Conservation (phyloP, 2,113 vertebrate species). For the Boulengeromyrus knoepffleri region DNA sequence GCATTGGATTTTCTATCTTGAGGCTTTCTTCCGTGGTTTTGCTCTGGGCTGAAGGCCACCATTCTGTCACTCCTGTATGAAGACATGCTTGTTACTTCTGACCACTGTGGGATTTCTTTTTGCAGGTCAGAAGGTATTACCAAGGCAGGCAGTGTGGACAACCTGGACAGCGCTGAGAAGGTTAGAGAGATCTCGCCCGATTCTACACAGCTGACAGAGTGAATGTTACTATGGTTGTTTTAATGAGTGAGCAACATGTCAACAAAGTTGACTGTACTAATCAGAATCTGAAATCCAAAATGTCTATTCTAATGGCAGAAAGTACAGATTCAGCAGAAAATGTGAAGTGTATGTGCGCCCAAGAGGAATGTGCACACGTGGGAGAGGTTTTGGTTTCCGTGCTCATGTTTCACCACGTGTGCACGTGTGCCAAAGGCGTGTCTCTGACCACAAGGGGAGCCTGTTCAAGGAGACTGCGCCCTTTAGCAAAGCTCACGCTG, state of each 20-base stretch:
- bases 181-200: constrained; percentile 44
- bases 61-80: neutral
- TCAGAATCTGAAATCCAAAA: neutral
- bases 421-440: neutral
- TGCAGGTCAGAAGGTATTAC: constrained; percentile 58
- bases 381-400: neutral
- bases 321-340: neutral
- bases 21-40: neutral
- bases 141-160: constrained; percentile 68
- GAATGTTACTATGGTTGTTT: neutral
- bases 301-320: neutral
- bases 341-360: neutral
- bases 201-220: neutral
- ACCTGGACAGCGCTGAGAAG: constrained; percentile 61
- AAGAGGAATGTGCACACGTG: neutral
- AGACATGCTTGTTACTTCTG: neutral
- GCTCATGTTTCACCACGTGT: neutral
- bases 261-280: neutral
- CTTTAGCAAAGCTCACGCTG: neutral
- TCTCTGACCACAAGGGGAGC: neutral
- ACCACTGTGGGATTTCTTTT: constrained; percentile 29
- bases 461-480: neutral
- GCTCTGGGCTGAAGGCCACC: neutral
- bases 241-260: neutral
- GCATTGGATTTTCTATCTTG: neutral